Conservation (phyloP, 2,113 vertebrate genomes). For the Stigmatopora nigra region DNA sequence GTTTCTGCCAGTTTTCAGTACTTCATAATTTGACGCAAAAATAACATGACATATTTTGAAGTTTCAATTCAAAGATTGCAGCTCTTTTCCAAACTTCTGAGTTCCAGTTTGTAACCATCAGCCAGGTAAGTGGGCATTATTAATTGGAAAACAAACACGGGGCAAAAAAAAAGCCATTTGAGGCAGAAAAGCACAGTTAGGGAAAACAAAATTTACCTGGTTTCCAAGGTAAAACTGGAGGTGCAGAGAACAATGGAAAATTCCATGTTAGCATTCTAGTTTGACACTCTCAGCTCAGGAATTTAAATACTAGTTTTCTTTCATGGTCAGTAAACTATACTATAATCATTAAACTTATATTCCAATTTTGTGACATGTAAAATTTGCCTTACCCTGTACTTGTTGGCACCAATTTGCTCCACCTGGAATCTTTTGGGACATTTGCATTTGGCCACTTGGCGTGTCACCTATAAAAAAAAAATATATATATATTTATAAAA, state of each 20-base stretch:
- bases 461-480: conserved; percentile 78
- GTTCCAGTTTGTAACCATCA: conserved; percentile 55
- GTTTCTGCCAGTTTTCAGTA: not conserved
- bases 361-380: not conserved
- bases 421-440: conserved; percentile 98
- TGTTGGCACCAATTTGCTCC: conserved; percentile 98
- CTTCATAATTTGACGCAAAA: not conserved
- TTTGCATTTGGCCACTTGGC: conserved; percentile 97
- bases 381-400: conserved; percentile 84
- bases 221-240: conserved; percentile 99
- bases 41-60: not conserved
- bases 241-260: conserved; percentile 74
- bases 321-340: not conserved
- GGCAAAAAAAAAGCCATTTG: conserved; percentile 35
- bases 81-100: conserved; percentile 61
- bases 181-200: conserved; percentile 28
- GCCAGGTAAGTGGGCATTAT: conserved; percentile 45
- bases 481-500: not conserved
- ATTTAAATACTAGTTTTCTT: not conserved
- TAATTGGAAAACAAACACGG: conserved; percentile 47
- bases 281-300: conserved; percentile 17
- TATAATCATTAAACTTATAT: too few species aligned
- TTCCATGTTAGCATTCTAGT: conserved; percentile 38
- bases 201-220: conserved; percentile 78
- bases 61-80: conserved; percentile 13